Base-by-base conservation (phyloP, 2,113 vertebrate genomes). In the Brachyhypopomus occidentalis region DNA sequence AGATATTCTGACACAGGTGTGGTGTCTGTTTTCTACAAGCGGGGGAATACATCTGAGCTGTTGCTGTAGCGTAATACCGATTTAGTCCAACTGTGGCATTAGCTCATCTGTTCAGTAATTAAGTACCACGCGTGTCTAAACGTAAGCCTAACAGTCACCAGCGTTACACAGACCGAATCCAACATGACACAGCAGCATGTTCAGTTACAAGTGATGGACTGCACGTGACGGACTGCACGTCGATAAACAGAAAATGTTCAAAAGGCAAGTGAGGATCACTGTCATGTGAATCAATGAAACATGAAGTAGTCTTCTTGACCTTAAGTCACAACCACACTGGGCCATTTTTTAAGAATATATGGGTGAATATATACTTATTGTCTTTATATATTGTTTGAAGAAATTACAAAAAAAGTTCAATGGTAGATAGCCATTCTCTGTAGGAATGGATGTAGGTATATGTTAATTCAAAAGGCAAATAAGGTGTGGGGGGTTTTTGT, bases 321-420 rank as follows among this genome's bases (percentile, higher is more conserved):
- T 67, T 48, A 70, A 56, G 38, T 58, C 72, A 69, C 48, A 58
- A 74, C 36, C 59, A 66, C 71, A 75, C 23, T 48, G 63, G 72
- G 52, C 64, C 72, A 60, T 69, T 74, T 45, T 72, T 60, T 11
- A 23, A 36, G 7, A 75, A 76, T 60, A 75, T 60, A 75, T 75
- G 38, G 36, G 72, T 69, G 74, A 75, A 45, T 30, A 59, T 8
- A 75, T 58, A 75, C 55, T 25, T 45, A 34, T 75, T 75, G 75
- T 38, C 59, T 80, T 78, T 76, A 52, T 70, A 64, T 81, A 60
- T 81, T 34, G 56, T 69, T 75, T 58, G 6, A 66, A 64, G 38
- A 73, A 64, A 66, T 64, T 20, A 38, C 22, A 58, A 72, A 80
- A 34, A 27, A 27, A 60, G 1, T 52, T 52, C 17, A 73, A 45